Conservation (phyloP, 2,797 vertebrate species). For the Podarcis siculus region DNA sequence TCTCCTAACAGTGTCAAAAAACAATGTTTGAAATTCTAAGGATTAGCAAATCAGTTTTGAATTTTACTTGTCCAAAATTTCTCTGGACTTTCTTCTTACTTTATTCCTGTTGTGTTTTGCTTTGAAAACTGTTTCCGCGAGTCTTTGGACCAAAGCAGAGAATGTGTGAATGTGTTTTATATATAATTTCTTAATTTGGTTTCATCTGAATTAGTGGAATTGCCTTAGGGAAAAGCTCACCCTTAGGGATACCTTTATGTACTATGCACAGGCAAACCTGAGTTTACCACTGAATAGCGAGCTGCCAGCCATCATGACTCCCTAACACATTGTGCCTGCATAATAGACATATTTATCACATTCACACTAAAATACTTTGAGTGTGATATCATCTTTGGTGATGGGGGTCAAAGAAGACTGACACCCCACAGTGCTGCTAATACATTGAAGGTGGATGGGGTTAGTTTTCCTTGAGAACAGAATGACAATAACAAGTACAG, state of each 20-base stretch:
- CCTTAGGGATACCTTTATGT: neutral
- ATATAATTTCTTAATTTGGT: neutral
- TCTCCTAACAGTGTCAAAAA: slow-evolving; percentile 27
- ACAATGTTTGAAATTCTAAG: neutral
- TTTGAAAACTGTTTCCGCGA: no score
- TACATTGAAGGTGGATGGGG: no score
- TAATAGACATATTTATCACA: neutral
- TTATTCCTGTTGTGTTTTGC: neutral
- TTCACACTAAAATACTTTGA: neutral
- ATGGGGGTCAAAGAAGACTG: neutral
- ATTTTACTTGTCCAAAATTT: slow-evolving; percentile 10
- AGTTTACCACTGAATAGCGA: no score
- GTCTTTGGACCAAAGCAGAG: no score
- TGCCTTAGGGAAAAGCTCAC: neutral
- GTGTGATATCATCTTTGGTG: neutral
- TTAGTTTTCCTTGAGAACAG: neutral
- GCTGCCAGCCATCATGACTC: neutral
- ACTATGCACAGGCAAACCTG: no score
- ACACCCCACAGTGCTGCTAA: neutral
- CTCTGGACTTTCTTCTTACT: neutral
- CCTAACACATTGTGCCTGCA: neutral
- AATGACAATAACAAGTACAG: neutral
- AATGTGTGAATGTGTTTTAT: no score
- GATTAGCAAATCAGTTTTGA: neutral
- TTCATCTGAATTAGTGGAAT: neutral